Percentiles rank a stretch among this genome's conserved stretches.
These are phyloP conservation scores for Huso huso DNA, from an alignment of 2,797 vertebrate species.

Conservation along the genomic window DNA sequence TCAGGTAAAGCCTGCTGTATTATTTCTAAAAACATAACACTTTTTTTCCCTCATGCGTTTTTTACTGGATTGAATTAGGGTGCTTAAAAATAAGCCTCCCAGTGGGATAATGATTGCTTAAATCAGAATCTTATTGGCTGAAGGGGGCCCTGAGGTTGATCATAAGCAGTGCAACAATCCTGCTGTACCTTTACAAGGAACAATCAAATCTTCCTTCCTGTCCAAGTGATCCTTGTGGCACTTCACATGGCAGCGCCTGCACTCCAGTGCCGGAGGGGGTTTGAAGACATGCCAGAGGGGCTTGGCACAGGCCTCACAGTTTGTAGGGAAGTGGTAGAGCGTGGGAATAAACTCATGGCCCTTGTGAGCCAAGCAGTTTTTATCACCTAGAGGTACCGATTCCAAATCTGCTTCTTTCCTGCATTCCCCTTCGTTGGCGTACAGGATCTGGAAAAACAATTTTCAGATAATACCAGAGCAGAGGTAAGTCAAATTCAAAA, in stretches of 20 bases:
- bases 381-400: constrained; percentile 78
- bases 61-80: too few species aligned
- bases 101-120: too few species aligned
- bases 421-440: constrained; percentile 97
- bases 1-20: too few species aligned
- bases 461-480: too few species aligned
- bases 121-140: too few species aligned
- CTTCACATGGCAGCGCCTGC: constrained; percentile 97
- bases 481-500: too few species aligned
- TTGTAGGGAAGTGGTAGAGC: constrained; percentile 94
- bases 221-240: constrained; percentile 98
- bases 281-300: constrained; percentile 98
- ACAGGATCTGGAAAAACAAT: constrained; percentile 71
- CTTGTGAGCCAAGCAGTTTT: constrained; percentile 93
- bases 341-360: constrained; percentile 98
- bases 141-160: too few species aligned
- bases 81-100: too few species aligned
- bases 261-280: constrained; percentile 90
- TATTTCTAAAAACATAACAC: too few species aligned
- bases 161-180: too few species aligned
- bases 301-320: constrained; percentile 96
- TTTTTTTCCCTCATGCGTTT: too few species aligned
- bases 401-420: constrained; percentile 90
- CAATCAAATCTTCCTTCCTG: constrained; percentile 95
- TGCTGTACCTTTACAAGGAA: constrained; percentile 90